Percentiles rank a stretch among this genome's conserved stretches.
These are phyloP conservation scores for Oedothorax gibbosus DNA, from an alignment of 1,140 invertebrate species.

Conservation along the genomic window DNA sequence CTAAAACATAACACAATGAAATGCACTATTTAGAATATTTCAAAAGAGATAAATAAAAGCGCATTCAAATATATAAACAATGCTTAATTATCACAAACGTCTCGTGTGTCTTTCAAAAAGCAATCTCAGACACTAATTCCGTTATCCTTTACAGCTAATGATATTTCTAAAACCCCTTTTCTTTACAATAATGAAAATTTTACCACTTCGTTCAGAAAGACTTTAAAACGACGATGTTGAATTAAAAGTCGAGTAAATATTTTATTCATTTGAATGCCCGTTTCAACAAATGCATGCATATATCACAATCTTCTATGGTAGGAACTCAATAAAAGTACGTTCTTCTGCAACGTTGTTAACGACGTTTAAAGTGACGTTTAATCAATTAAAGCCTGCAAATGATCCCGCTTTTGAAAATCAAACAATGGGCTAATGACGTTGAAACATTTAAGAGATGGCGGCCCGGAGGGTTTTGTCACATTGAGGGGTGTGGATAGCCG, in stretches of 20 bases:
- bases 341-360: conserved; percentile 10
- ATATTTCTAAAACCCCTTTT: not conserved
- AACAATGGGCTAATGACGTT: conserved; percentile 27
- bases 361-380: conserved; percentile 29
- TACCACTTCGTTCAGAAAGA: not conserved
- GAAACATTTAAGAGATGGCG: conserved; percentile 5
- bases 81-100: no score
- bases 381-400: conserved; percentile 30
- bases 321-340: not conserved
- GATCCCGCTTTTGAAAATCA: conserved; percentile 15
- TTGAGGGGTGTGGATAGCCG: no score
- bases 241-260: not conserved
- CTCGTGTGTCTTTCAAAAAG: no score
- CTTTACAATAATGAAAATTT: not conserved
- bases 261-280: not conserved
- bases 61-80: no score
- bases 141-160: no score
- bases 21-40: no score
- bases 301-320: not conserved
- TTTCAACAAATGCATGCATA: not conserved
- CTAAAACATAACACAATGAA: no score
- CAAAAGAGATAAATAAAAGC: no score
- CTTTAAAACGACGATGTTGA: not conserved
- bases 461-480: no score
- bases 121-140: no score